Evolutionary conservation across 1,140 invertebrate species (phyloP).

Genomic region (Anastrepha obliqua): DNA sequence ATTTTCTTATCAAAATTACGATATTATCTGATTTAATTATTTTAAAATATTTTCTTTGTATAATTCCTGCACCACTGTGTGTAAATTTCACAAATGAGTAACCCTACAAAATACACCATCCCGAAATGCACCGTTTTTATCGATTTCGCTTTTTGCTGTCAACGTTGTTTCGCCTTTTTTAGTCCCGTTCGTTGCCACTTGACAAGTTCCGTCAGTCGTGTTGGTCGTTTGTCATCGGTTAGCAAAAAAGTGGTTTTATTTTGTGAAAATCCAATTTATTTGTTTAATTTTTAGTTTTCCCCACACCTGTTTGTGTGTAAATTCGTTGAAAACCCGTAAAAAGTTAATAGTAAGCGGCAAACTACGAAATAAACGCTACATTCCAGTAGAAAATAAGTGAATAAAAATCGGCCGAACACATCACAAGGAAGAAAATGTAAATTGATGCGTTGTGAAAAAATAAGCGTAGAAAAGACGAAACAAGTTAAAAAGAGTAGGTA

Average conservation of each 20-base stretch:
- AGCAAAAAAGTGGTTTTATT: constrained; percentile 44
- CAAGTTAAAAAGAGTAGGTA: constrained; percentile 39
- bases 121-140: constrained; percentile 39
- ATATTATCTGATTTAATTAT: no score
- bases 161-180: constrained; percentile 14
- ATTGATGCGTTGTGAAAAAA: constrained; percentile 59
- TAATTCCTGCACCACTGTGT: neutral
- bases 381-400: constrained; percentile 53
- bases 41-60: neutral
- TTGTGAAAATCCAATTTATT: constrained; percentile 53
- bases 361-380: constrained; percentile 32
- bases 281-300: constrained; percentile 51
- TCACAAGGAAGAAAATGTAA: constrained; percentile 53
- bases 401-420: constrained; percentile 8
- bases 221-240: constrained; percentile 49
- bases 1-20: no score
- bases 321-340: neutral
- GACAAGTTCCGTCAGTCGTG: constrained; percentile 42
- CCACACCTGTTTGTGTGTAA: constrained; percentile 45
- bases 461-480: constrained; percentile 55
- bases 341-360: neutral
- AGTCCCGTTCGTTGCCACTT: constrained; percentile 24
- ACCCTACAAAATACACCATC: neutral
- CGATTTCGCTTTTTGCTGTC: constrained; percentile 8
- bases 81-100: neutral